These are phyloP conservation scores for Cervus canadensis DNA, from an alignment of 2,113 vertebrate genomes.

Conservation along the genomic window DNA sequence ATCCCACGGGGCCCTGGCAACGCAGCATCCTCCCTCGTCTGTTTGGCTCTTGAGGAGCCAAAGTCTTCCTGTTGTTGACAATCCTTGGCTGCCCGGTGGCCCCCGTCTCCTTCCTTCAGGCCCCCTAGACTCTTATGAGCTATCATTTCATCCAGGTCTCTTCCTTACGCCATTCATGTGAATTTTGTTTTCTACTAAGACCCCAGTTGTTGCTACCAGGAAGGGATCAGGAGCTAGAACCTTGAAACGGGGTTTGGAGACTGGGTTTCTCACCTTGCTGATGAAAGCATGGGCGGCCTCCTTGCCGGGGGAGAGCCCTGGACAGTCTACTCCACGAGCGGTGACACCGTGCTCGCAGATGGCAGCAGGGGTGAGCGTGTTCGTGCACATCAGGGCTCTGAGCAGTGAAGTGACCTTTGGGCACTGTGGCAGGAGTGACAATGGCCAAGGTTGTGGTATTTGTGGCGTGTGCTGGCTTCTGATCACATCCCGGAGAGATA, in stretches of 20 bases:
- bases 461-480: too few species aligned
- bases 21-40: rapidly evolving
- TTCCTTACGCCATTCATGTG: background rate
- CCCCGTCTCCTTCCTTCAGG: background rate
- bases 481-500: background rate
- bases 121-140: rapidly evolving
- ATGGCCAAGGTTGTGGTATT: background rate
- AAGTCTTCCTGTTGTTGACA: background rate
- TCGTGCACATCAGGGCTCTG: rapidly evolving
- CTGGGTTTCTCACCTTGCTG: rapidly evolving
- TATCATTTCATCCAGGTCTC: background rate
- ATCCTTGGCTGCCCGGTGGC: rapidly evolving
- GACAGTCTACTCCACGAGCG: rapidly evolving
- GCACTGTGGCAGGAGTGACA: rapidly evolving
- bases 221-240: background rate
- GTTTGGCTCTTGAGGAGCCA: background rate
- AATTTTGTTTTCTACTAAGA: background rate
- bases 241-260: background rate
- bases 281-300: rapidly evolving
- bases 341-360: rapidly evolving
- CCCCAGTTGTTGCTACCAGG: background rate
- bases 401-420: rapidly evolving
- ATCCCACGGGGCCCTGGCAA: rapidly evolving
- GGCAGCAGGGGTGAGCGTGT: background rate
- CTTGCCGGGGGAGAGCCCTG: too few species aligned